Evolutionary conservation across 2,797 vertebrate species (phyloP).

Genomic region (Periparus ater): DNA sequence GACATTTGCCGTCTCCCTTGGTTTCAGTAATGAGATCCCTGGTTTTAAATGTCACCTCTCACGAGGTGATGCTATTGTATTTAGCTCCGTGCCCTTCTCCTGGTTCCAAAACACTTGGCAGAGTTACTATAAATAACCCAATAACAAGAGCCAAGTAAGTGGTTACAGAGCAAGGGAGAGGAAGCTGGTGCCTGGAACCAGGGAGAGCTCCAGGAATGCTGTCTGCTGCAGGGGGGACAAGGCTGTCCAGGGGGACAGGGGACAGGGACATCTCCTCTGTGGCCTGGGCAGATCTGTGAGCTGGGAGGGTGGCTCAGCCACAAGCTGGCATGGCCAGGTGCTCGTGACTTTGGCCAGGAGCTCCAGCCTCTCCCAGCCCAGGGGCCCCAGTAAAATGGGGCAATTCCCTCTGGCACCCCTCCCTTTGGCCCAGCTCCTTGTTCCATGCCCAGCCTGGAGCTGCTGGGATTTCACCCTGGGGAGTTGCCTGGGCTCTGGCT

Average conservation of each 20-base stretch:
- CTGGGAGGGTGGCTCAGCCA: not conserved
- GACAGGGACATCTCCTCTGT: not conserved
- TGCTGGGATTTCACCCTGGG: not conserved
- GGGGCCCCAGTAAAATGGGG: not conserved
- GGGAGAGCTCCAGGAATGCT: not conserved
- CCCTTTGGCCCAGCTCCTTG: not conserved
- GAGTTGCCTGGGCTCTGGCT: not conserved
- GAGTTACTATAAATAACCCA: constrained; percentile 54
- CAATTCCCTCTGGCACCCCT: not conserved
- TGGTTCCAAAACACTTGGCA: constrained; percentile 31
- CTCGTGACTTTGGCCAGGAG: not conserved
- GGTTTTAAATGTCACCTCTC: constrained; percentile 58
- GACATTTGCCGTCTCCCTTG: constrained; percentile 42
- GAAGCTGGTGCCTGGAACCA: not conserved
- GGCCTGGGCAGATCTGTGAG: not conserved
- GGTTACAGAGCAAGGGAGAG: not conserved
- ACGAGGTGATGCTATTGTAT: constrained; percentile 38
- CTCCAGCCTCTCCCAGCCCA: not conserved
- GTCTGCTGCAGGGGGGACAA: not conserved
- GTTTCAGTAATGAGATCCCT: constrained; percentile 35
- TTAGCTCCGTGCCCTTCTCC: constrained; percentile 32
- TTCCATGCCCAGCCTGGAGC: not conserved
- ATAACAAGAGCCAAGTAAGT: not conserved
- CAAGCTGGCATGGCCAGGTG: no score
- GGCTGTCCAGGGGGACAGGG: not conserved